Evolutionary conservation across 2,113 vertebrate species (phyloP).

Genomic region (Geothlypis trichas): DNA sequence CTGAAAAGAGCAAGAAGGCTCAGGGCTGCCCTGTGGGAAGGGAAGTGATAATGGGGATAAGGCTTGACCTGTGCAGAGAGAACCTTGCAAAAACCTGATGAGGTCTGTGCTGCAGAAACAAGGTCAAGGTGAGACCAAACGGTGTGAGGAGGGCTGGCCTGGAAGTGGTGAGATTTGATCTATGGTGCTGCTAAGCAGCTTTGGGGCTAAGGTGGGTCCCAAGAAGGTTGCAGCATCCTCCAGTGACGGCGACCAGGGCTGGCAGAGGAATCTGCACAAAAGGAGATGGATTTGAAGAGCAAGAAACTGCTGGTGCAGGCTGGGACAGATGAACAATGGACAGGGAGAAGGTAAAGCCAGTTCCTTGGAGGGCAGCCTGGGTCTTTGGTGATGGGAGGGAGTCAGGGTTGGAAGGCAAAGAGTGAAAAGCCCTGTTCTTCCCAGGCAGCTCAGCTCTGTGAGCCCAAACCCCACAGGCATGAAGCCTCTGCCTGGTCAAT

Average conservation of each 20-base stretch:
- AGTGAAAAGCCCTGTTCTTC: neutral
- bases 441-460: no score
- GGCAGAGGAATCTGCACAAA: neutral
- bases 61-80: neutral
- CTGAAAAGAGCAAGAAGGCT: neutral
- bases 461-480: neutral
- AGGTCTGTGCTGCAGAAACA: neutral
- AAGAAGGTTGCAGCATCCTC: neutral
- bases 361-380: fast-evolving
- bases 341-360: neutral
- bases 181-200: neutral
- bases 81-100: no score
- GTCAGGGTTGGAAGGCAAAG: neutral
- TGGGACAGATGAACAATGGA: fast-evolving
- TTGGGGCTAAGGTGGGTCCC: neutral
- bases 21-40: neutral
- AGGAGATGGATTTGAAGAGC: neutral
- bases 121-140: neutral
- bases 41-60: no score
- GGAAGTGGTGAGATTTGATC: neutral
- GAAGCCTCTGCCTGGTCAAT: neutral
- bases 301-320: neutral
- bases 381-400: neutral
- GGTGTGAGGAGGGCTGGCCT: neutral
- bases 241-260: fast-evolving